These are phyloP conservation scores for Oasisia sp. DNA, from an alignment of 2,888 invertebrate species.

Conservation along the genomic window DNA sequence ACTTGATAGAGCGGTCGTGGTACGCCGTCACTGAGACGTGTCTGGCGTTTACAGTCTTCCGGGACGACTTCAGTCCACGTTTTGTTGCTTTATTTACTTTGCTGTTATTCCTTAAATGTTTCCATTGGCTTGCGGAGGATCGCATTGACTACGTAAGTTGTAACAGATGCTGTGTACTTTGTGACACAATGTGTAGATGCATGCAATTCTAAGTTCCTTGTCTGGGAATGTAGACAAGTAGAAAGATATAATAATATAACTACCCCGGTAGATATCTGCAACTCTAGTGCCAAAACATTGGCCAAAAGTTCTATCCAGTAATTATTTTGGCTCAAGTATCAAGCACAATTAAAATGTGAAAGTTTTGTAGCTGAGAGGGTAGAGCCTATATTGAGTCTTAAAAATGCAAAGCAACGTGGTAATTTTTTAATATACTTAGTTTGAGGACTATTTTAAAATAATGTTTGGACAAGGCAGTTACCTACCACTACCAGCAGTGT, in stretches of 20 bases:
- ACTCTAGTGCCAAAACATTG: too few relatives aligned
- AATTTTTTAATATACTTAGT: background rate
- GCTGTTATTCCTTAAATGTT: constrained; percentile 94
- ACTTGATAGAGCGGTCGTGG: constrained; percentile 95
- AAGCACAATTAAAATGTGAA: too few relatives aligned
- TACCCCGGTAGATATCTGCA: too few relatives aligned
- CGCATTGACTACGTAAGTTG: constrained; percentile 95
- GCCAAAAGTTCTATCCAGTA: too few relatives aligned
- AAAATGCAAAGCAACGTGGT: background rate
- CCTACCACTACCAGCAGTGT: background rate
- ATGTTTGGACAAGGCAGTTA: background rate
- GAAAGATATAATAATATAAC: too few relatives aligned
- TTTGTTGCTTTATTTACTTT: constrained; percentile 98
- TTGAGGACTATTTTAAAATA: background rate
- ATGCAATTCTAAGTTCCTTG: background rate
- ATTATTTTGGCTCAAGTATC: too few relatives aligned
- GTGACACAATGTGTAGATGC: background rate
- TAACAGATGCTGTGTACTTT: background rate
- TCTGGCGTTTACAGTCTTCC: constrained; percentile 96
- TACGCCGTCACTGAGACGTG: constrained; percentile 99
- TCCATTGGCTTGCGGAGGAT: constrained; percentile 99
- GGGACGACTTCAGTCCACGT: constrained; percentile 95
- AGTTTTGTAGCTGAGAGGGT: background rate
- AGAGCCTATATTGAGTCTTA: background rate
- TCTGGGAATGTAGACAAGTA: too few relatives aligned